phyloP scores from a whole-genome alignment of 2,888 invertebrate species.

The Eupithecia exiguata region DNA sequence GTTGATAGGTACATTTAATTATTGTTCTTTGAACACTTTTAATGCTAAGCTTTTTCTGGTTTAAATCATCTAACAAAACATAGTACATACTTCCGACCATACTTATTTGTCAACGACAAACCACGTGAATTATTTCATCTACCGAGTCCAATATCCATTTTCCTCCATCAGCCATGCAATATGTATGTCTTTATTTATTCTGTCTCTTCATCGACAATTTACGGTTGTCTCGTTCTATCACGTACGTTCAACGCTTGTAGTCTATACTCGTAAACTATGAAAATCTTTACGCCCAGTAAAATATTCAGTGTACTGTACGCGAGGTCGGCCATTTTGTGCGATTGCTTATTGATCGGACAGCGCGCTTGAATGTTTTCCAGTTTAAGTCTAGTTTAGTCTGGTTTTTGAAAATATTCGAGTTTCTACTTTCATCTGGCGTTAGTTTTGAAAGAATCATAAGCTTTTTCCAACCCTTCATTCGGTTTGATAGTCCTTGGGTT shows the following conservation, averaged over 20 bases:
- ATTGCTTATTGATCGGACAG: slow-evolving; percentile 54
- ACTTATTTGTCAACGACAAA: background rate
- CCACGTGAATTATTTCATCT: background rate
- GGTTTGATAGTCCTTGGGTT: background rate
- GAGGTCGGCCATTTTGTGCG: slow-evolving; percentile 41
- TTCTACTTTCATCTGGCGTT: background rate
- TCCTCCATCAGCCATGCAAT: background rate
- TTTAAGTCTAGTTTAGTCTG: slow-evolving; percentile 3
- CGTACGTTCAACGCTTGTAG: slow-evolving; percentile 45
- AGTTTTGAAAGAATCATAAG: background rate
- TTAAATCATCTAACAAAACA: background rate
- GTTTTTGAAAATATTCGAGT: background rate
- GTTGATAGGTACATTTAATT: background rate
- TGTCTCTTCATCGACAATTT: slow-evolving; percentile 24
- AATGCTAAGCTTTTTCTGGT: background rate
- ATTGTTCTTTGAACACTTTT: background rate
- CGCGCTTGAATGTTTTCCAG: slow-evolving; percentile 6
- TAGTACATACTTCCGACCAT: background rate
- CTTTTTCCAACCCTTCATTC: background rate
- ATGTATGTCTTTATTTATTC: slow-evolving; percentile 13
- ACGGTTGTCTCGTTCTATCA: slow-evolving; percentile 36
- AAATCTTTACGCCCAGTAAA: slow-evolving; percentile 48
- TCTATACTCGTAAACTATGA: slow-evolving; percentile 42
- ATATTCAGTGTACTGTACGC: slow-evolving; percentile 45
- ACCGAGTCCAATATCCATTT: background rate